A percentile compares a stretch with the other conserved stretches of the same genome.
phyloP scores from a whole-genome alignment of 2,888 invertebrate genomes.

The Pyralis farinalis region DNA sequence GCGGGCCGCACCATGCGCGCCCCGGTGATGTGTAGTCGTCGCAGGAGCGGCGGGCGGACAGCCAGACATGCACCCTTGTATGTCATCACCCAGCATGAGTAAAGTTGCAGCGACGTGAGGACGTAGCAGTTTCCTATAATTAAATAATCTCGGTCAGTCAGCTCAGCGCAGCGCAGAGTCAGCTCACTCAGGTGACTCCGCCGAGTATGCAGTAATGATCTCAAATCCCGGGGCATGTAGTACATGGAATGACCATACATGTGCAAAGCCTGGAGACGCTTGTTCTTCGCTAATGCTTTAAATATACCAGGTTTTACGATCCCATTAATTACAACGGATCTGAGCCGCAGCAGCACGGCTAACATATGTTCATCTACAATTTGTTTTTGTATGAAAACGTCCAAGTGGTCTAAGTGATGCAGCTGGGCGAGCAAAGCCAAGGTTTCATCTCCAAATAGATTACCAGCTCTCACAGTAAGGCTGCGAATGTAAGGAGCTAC shows the following conservation, averaged over 20 bases:
- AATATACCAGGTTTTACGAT: conserved; percentile 21
- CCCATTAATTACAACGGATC: conserved; percentile 30
- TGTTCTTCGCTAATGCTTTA: conserved; percentile 10
- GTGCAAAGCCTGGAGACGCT: conserved; percentile 24
- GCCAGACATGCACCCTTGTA: conserved; percentile 16
- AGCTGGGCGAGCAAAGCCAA: conserved; percentile 15
- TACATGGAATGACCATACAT: conserved; percentile 35
- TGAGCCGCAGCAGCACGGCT: conserved; percentile 16
- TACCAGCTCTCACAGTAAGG: conserved; percentile 10
- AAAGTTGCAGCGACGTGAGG: conserved; percentile 30
- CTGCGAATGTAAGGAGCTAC: conserved; percentile 10
- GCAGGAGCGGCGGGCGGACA: conserved; percentile 19
- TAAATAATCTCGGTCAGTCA: conserved; percentile 26
- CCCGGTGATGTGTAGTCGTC: conserved; percentile 35
- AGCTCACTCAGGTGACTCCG: conserved; percentile 26
- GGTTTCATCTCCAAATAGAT: conserved; percentile 12
- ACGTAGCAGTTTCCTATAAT: conserved; percentile 24
- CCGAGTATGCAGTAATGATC: conserved; percentile 20
- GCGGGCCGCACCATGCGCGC: conserved; percentile 25
- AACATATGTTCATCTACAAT: conserved; percentile 4
- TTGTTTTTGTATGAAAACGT: conserved; percentile 23
- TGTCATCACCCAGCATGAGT: conserved; percentile 36
- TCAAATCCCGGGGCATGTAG: conserved; percentile 25
- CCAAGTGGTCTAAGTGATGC: conserved; percentile 25
- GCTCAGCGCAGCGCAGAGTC: conserved; percentile 33